Evolutionary conservation across 2,113 vertebrate species (phyloP).

Genomic region (Burhinus oedicnemus): DNA sequence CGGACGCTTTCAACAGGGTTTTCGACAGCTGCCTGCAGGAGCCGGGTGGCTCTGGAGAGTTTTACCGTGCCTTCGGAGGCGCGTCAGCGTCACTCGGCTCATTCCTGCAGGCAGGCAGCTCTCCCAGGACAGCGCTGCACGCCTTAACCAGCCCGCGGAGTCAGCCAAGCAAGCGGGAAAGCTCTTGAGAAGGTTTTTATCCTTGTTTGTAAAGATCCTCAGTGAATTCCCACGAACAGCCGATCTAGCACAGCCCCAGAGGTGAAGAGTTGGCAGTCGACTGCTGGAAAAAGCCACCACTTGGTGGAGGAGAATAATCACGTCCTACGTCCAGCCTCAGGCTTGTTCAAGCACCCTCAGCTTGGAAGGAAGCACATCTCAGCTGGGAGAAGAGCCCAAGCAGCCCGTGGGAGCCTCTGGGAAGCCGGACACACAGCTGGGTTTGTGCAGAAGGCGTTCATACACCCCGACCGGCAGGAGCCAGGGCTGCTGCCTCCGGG

Average conservation of each 20-base stretch:
- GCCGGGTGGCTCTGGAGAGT: not conserved
- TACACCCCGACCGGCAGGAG: accelerated
- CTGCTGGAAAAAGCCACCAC: not conserved
- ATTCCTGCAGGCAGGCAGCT: not conserved
- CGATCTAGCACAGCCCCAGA: not conserved
- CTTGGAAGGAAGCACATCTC: not conserved
- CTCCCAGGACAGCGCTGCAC: not conserved
- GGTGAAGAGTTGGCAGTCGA: not conserved
- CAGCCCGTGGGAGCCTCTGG: not conserved
- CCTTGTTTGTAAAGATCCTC: not conserved
- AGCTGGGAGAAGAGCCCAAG: not conserved
- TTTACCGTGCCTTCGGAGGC: not conserved
- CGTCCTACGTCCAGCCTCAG: not conserved
- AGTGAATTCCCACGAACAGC: not conserved
- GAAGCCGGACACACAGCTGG: not conserved
- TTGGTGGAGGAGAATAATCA: not conserved
- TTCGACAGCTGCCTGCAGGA: not conserved
- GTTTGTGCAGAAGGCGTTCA: not conserved
- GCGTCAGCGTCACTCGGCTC: not conserved
- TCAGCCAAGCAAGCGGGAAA: not conserved
- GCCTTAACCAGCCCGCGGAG: not conserved
- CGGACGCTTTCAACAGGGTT: not conserved
- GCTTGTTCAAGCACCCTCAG: not conserved
- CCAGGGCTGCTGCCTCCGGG: not conserved
- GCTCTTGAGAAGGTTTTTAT: not conserved